Conservation (phyloP, 2,797 vertebrate species). For the Sebastes oblongus region DNA sequence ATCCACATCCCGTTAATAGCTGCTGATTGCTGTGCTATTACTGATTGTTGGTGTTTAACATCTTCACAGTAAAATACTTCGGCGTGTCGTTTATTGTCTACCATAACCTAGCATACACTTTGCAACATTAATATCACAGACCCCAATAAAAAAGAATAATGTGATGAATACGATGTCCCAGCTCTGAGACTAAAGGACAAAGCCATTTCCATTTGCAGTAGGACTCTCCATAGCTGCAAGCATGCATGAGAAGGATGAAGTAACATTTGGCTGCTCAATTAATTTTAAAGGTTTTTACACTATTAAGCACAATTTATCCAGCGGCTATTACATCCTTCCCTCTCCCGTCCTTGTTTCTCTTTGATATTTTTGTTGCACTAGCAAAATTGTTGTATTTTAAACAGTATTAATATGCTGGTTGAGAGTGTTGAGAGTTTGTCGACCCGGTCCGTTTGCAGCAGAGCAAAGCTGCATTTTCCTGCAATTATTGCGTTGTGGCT, state of each 20-base stretch:
- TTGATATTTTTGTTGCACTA: slow-evolving; percentile 66
- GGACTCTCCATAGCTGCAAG: slow-evolving; percentile 50
- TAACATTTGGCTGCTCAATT: slow-evolving; percentile 73
- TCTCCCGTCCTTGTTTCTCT: slow-evolving; percentile 38
- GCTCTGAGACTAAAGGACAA: slow-evolving; percentile 45
- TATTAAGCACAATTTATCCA: slow-evolving; percentile 72
- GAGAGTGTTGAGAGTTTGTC: slow-evolving; percentile 26
- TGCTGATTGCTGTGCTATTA: slow-evolving; percentile 56
- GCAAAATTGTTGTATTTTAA: slow-evolving; percentile 56
- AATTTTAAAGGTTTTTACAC: slow-evolving; percentile 74
- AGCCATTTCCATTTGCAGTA: slow-evolving; percentile 46
- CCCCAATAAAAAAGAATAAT: slow-evolving; percentile 54
- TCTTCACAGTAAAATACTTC: slow-evolving; percentile 43
- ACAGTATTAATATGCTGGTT: slow-evolving; percentile 39
- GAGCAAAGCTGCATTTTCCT: slow-evolving; percentile 26
- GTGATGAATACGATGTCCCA: slow-evolving; percentile 34
- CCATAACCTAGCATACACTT: slow-evolving; percentile 31
- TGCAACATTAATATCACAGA: slow-evolving; percentile 27
- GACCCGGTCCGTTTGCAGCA: slow-evolving; percentile 2
- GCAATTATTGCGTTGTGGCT: slow-evolving; percentile 17
- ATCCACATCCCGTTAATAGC: slow-evolving; percentile 58
- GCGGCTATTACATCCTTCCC: slow-evolving; percentile 43
- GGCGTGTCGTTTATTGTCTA: slow-evolving; percentile 30
- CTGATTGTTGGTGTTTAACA: slow-evolving; percentile 56
- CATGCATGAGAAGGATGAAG: slow-evolving; percentile 56